Evolutionary conservation across 2,888 invertebrate species (phyloP).

Genomic region (Suillia variegata): DNA sequence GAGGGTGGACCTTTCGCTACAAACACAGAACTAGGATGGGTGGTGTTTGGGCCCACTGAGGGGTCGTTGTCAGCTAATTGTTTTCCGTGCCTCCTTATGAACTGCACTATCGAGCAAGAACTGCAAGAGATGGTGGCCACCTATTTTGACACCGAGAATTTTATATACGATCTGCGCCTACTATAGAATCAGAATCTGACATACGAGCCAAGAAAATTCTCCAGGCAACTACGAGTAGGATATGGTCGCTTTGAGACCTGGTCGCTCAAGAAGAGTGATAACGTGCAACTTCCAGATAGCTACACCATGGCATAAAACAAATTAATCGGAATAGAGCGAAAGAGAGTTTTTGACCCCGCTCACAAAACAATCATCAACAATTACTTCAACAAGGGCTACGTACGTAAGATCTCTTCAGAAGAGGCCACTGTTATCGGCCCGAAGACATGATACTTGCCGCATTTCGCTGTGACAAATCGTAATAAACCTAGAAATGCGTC

Average conservation of each 20-base stretch:
- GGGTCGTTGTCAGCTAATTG: not conserved
- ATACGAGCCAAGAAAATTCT: conserved; percentile 11
- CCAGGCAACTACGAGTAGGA: conserved; percentile 7
- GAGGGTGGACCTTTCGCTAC: conserved; percentile 17
- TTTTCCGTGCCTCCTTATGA: not conserved
- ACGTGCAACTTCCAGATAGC: no score
- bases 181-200: conserved; percentile 7
- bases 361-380: not conserved
- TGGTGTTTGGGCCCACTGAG: conserved; percentile 13
- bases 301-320: not conserved
- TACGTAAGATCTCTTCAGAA: no score
- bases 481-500: conserved; percentile 36
- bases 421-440: no score
- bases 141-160: no score
- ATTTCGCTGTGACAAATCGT: conserved; percentile 23
- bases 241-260: conserved; percentile 16
- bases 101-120: no score
- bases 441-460: no score
- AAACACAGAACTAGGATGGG: conserved; percentile 18
- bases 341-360: conserved; percentile 8
- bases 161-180: no score
- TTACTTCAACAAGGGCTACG: no score
- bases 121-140: no score
- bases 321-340: conserved; percentile 3
- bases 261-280: not conserved